Conservation (phyloP, 2,113 vertebrate species). For the Salvelinus namaycush region DNA sequence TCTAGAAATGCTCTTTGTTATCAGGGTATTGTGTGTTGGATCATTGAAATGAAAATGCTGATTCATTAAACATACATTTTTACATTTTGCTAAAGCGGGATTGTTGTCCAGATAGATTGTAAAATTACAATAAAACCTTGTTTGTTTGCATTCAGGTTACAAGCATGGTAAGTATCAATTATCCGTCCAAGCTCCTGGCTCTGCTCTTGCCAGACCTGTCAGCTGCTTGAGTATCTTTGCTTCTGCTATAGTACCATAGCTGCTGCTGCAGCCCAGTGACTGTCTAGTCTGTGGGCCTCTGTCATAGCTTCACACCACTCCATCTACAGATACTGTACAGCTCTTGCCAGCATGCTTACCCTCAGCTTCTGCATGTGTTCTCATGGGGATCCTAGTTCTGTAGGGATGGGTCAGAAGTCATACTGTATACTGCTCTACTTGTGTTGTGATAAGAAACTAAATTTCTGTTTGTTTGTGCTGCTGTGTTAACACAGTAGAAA, state of each 20-base stretch:
- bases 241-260: slow-evolving; percentile 30
- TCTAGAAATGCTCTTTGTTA: background rate
- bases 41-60: background rate
- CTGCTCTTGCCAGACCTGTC: slow-evolving; percentile 79
- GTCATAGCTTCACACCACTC: slow-evolving; percentile 34
- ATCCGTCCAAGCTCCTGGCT: slow-evolving; percentile 72
- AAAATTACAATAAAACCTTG: slow-evolving; percentile 62
- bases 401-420: background rate
- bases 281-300: slow-evolving; percentile 28
- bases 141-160: slow-evolving; percentile 98
- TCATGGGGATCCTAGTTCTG: slow-evolving; percentile 27
- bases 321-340: slow-evolving; percentile 22
- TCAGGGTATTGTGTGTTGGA: background rate
- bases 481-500: background rate
- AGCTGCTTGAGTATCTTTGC: slow-evolving; percentile 34
- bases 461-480: background rate
- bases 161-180: slow-evolving; percentile 97
- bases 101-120: background rate
- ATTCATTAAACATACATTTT: background rate
- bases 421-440: slow-evolving; percentile 11
- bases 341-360: slow-evolving; percentile 79
- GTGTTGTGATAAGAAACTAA: background rate
- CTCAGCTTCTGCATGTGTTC: slow-evolving; percentile 56
- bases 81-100: background rate
- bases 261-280: slow-evolving; percentile 39